Evolutionary conservation across 2,888 invertebrate species (phyloP).

Genomic region (Isoperla grammatica): DNA sequence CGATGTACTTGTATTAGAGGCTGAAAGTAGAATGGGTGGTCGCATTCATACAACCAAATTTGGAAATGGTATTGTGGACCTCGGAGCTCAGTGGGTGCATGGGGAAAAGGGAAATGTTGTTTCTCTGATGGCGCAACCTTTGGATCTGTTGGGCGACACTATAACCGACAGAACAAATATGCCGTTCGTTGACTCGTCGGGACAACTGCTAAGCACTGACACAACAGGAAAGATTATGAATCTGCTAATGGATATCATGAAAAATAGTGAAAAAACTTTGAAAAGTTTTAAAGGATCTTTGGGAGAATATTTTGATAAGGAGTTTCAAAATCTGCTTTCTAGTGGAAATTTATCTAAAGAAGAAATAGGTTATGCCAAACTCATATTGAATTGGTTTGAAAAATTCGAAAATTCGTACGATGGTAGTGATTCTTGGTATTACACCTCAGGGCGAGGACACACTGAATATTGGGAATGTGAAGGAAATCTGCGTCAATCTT

Average conservation of each 20-base stretch:
- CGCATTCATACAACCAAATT: slow-evolving; percentile 48
- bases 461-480: slow-evolving; percentile 60
- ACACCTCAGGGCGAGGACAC: slow-evolving; percentile 60
- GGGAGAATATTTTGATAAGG: slow-evolving; percentile 38
- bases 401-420: slow-evolving; percentile 49
- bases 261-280: slow-evolving; percentile 39
- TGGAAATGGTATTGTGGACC: slow-evolving; percentile 53
- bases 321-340: slow-evolving; percentile 7
- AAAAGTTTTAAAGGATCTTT: slow-evolving; percentile 41
- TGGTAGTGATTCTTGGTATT: slow-evolving; percentile 58
- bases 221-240: slow-evolving; percentile 2
- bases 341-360: background rate
- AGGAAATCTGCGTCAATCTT: slow-evolving; percentile 63
- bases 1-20: slow-evolving; percentile 55
- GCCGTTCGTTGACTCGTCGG: slow-evolving; percentile 18
- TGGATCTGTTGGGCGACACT: slow-evolving; percentile 23
- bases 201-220: slow-evolving; percentile 7
- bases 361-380: slow-evolving; percentile 38
- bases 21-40: slow-evolving; percentile 58
- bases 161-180: slow-evolving; percentile 23
- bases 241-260: slow-evolving; percentile 37
- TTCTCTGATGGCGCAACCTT: slow-evolving; percentile 35
- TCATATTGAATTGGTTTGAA: slow-evolving; percentile 56
- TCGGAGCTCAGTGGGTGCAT: slow-evolving; percentile 77
- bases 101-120: slow-evolving; percentile 58